These are phyloP conservation scores for Rhopalosiphum maidis DNA, from an alignment of 1,140 invertebrate species.

Conservation along the genomic window DNA sequence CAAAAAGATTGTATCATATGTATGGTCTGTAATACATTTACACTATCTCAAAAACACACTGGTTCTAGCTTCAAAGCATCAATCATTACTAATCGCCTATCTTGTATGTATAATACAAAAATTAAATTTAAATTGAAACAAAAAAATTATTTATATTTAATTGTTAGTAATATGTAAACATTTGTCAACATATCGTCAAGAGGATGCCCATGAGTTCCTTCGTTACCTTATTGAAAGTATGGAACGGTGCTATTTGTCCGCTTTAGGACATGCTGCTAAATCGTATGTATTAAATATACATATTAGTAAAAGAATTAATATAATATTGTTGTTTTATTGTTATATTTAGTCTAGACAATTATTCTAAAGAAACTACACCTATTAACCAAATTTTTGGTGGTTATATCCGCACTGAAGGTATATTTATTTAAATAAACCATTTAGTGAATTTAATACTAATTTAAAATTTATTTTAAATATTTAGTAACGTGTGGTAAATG, in stretches of 20 bases:
- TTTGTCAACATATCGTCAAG: slow-evolving; percentile 88
- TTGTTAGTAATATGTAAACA: slow-evolving; percentile 82
- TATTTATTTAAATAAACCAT: slow-evolving; percentile 15
- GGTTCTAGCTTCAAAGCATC: slow-evolving; percentile 76
- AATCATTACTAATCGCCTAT: slow-evolving; percentile 69
- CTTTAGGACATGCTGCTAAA: slow-evolving; percentile 52
- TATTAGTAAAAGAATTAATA: too few relatives aligned
- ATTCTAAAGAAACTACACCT: slow-evolving; percentile 94
- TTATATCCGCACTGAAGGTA: slow-evolving; percentile 87
- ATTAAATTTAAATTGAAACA: not conserved
- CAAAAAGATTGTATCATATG: slow-evolving; percentile 79
- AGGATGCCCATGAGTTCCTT: slow-evolving; percentile 97
- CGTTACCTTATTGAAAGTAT: slow-evolving; percentile 92
- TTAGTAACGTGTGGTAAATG: slow-evolving; percentile 82
- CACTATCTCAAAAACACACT: slow-evolving; percentile 71
- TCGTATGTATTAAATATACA: slow-evolving; percentile 28
- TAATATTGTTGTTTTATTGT: not conserved
- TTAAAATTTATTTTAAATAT: slow-evolving; percentile 60
- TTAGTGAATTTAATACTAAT: not conserved
- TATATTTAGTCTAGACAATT: slow-evolving; percentile 76
- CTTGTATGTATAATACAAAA: slow-evolving; percentile 64
- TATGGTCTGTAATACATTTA: slow-evolving; percentile 79
- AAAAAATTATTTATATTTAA: slow-evolving; percentile 1
- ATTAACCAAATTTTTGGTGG: slow-evolving; percentile 96
- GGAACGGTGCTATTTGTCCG: slow-evolving; percentile 86